Conservation (phyloP, 2,888 invertebrate species). For the Dicranocentrus wangi region DNA sequence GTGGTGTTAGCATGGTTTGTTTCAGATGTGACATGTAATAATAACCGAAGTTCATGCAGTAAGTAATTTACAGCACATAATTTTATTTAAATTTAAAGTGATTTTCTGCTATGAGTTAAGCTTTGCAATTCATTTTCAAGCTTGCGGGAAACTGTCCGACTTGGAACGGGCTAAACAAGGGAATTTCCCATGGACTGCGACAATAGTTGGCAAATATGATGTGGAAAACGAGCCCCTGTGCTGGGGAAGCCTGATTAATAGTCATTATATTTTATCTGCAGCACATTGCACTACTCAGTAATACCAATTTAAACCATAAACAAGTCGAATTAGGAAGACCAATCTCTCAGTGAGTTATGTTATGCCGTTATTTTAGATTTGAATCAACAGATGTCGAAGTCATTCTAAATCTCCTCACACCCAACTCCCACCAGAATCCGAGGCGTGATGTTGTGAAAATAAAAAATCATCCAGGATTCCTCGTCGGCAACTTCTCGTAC, state of each 20-base stretch:
- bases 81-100: too few species aligned
- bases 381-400: slow-evolving; percentile 59
- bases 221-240: slow-evolving; percentile 56
- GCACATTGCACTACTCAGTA: slow-evolving; percentile 62
- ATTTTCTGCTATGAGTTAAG: too few species aligned
- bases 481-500: slow-evolving; percentile 51
- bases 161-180: slow-evolving; percentile 55
- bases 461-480: slow-evolving; percentile 61
- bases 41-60: slow-evolving; percentile 45
- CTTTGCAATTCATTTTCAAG: too few species aligned
- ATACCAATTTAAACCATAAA: background rate
- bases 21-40: too few species aligned
- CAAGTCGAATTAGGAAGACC: background rate
- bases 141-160: slow-evolving; percentile 57
- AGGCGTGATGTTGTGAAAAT: slow-evolving; percentile 53
- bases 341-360: too few species aligned
- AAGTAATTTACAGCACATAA: too few species aligned
- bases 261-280: slow-evolving; percentile 54
- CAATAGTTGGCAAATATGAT: slow-evolving; percentile 58
- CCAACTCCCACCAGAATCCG: slow-evolving; percentile 34
- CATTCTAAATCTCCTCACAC: slow-evolving; percentile 43
- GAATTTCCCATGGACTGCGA: slow-evolving; percentile 61
- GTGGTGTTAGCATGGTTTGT: too few species aligned
- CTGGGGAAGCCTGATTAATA: slow-evolving; percentile 61
- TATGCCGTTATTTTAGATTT: slow-evolving; percentile 38